Evolutionary conservation across 2,888 invertebrate species (phyloP), one percentile per base, ranked within the genome.

Genomic region (Rhagophthalmus giganteus): DNA sequence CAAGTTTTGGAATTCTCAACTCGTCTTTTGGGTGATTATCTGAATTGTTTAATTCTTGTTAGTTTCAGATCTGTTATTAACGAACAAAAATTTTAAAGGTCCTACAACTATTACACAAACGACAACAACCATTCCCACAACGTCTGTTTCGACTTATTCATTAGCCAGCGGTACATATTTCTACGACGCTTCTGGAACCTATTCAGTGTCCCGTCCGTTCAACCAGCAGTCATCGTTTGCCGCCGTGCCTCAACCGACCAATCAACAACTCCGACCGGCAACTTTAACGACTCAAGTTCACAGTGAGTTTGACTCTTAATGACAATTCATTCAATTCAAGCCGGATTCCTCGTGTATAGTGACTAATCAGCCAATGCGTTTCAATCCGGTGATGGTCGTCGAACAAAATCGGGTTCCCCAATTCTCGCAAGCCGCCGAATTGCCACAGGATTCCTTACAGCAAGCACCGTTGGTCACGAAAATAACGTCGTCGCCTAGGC

Each of bases 401-500:
- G 76, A 76, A 35, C 73, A 67, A 30, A 67, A 64, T 48, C 63
- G 70, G 8, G 48, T 51, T 8, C 55, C 50, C 12, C 63, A 63
- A 40, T 63, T 61, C 32, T 60, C 60, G 14, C 50, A 50, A 8
- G 30, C 33, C 10, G 5, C 37, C 13, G 48, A 58, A 11, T 10
- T 39, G 5, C 24, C 44, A 28, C 51, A 56, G 20, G 57, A 58
- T 12, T n/a, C 34, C 4, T 10, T 32, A 7, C 48, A 52, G 14
- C 26, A 45, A 8, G 31, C 49, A 15, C 51, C 57, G 13, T 49
- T 58, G 4, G 60, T 67, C 2, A 61, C 63, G 7, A 73, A 74
- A 55, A 58, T 73, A 16, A 70, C 69, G 1, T 75, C 74, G 2
- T 76, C 88, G 10, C 89, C 90, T 1, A 74, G 92, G 56, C 91